Evolutionary conservation across 2,797 vertebrate species (phyloP), one percentile per base, ranked within the genome.

Genomic region (Gadopsis marmoratus): DNA sequence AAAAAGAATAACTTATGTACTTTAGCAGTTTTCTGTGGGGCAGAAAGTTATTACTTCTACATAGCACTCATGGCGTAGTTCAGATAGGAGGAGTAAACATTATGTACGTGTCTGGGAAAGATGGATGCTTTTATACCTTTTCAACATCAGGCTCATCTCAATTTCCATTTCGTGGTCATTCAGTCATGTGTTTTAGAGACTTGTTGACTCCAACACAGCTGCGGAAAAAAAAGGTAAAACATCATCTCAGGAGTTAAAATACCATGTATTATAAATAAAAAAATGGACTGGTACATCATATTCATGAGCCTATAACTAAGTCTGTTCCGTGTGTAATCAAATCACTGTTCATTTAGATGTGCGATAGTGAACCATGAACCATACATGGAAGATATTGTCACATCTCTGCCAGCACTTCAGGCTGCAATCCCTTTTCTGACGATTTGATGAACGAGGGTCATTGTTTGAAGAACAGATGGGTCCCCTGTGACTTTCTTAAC

Each of bases 381-480:
- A 45, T 29, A 11, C 8, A 3, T 50, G 47, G 63, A 76, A 35
- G 39, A 62, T 35, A n/a, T 47, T 39, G 29, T 33, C 56, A 23
- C 50, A 26, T 64, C n/a, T 13, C 31, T 65, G 69, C 33, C 16
- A 39, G 37, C 4, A 4, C 19, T 26, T 23, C 29, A 21, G 43
- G 4, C 67, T 29, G 35, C 16, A 4, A 2, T 50, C 23, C 9
- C 35, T n/a, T 54, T 33, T 3, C 43, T n/a, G 39, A 53, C 53
- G 41, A 54, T 65, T 31, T 33, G 33, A 73, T 75, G 50, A 82
- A 65, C 3, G 12, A 43, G 71, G 43, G 50, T 56, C 64, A 56
- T 64, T 74, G 64, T 82, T 68, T 82, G 72, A 79, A 79, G 72
- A 74, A 50, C 78, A 78, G 33, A 74, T 53, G 56, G 35, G 14